Evolutionary conservation across 1,140 invertebrate genomes (phyloP).

Genomic region (Saccostrea echinata): DNA sequence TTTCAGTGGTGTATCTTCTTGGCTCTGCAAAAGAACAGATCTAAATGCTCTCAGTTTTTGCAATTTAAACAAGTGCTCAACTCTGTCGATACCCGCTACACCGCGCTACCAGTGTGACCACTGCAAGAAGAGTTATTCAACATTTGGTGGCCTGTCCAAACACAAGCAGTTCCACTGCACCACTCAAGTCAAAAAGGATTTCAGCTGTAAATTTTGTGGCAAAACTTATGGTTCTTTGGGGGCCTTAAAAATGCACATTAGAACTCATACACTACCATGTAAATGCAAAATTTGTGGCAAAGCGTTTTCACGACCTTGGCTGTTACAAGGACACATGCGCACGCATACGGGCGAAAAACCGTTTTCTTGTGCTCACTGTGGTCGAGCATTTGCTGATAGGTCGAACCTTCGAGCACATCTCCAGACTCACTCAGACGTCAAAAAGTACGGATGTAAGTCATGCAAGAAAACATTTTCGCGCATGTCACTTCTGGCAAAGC

Average conservation of each 20-base stretch:
- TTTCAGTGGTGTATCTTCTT: slow-evolving; percentile 26
- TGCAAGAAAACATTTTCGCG: slow-evolving; percentile 98
- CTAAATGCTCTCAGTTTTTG: neutral
- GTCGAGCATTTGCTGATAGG: slow-evolving; percentile 94
- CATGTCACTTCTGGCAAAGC: slow-evolving; percentile 96
- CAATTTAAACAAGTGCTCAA: neutral
- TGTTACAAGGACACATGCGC: slow-evolving; percentile 74
- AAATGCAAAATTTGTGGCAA: slow-evolving; percentile 96
- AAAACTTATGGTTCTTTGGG: slow-evolving; percentile 97
- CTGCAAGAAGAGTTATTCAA: slow-evolving; percentile 97
- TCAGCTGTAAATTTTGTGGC: slow-evolving; percentile 97
- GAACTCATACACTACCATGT: slow-evolving; percentile 98
- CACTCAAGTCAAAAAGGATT: slow-evolving; percentile 92
- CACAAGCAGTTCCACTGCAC: slow-evolving; percentile 98
- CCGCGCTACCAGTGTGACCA: slow-evolving; percentile 93
- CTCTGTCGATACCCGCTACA: slow-evolving; percentile 61
- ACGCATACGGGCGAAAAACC: slow-evolving; percentile 77
- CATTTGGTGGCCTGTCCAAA: slow-evolving; percentile 95
- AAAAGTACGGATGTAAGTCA: slow-evolving; percentile 95
- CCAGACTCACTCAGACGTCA: slow-evolving; percentile 98
- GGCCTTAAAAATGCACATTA: slow-evolving; percentile 99
- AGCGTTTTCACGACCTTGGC: slow-evolving; percentile 74
- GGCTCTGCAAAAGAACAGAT: slow-evolving; percentile 11
- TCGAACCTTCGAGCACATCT: slow-evolving; percentile 97
- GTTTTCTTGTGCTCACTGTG: slow-evolving; percentile 88